A percentile compares a stretch with the other conserved stretches of the same genome.
These are phyloP conservation scores for Ophion obscuratus DNA, from an alignment of 2,888 invertebrate genomes.

Conservation along the genomic window DNA sequence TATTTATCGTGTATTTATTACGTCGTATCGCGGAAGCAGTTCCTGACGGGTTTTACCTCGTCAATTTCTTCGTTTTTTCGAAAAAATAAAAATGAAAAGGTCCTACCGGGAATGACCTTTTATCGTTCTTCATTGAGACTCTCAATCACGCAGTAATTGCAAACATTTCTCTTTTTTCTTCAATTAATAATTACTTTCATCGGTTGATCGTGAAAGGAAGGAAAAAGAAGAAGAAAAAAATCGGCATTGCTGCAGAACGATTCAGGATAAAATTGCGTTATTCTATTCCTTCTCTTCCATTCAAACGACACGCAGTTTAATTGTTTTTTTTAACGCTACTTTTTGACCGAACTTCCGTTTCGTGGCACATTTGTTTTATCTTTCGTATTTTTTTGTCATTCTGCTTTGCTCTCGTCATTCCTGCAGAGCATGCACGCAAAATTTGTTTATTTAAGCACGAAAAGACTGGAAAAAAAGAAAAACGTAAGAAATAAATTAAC, in stretches of 20 bases:
- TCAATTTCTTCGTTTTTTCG: background rate
- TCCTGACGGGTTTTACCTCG: background rate
- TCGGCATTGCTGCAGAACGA: conserved; percentile 51
- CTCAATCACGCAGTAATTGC: conserved; percentile 40
- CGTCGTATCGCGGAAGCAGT: no score
- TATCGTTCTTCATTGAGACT: conserved; percentile 40
- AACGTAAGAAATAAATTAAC: background rate
- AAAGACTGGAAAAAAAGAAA: background rate
- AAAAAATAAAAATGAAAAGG: background rate
- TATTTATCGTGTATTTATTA: background rate
- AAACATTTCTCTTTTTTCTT: conserved; percentile 28
- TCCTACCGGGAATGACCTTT: background rate
- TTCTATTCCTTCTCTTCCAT: conserved; percentile 32
- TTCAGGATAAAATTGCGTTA: conserved; percentile 38
- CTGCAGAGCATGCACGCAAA: background rate
- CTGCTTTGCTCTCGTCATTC: background rate
- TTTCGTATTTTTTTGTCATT: conserved; percentile 17
- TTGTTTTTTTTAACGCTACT: conserved; percentile 62
- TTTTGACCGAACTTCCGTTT: conserved; percentile 61
- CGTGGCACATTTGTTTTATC: conserved; percentile 54
- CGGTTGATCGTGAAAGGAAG: conserved; percentile 55
- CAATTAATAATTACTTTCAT: conserved; percentile 63
- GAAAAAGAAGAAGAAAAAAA: conserved; percentile 16
- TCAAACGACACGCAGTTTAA: conserved; percentile 67
- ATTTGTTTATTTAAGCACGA: background rate